These are phyloP conservation scores for Nasua narica DNA, from an alignment of 2,797 vertebrate species.

Conservation along the genomic window DNA sequence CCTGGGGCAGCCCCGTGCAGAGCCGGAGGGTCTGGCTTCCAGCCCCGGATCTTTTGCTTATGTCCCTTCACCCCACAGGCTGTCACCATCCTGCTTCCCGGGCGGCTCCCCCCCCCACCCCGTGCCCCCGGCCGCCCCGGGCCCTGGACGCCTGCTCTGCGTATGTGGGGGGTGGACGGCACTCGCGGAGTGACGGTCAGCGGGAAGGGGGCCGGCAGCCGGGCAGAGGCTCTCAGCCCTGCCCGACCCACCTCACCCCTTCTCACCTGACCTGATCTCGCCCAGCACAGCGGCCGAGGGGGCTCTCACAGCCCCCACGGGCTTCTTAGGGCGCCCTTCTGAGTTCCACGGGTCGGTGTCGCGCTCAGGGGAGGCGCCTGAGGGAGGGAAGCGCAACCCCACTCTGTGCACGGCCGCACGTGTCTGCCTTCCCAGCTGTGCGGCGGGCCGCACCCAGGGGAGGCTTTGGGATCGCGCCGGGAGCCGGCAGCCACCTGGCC, in stretches of 20 bases:
- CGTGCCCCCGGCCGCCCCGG: background rate
- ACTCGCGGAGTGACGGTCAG: fast-evolving
- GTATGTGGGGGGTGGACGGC: background rate
- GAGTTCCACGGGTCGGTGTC: background rate
- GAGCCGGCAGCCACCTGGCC: background rate
- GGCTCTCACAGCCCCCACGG: background rate
- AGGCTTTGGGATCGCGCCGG: background rate
- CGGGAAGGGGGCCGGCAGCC: background rate
- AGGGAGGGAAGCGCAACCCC: background rate
- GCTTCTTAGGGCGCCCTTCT: background rate
- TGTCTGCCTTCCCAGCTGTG: background rate
- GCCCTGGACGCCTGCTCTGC: background rate
- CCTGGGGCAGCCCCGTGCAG: background rate
- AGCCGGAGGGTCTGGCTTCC: background rate
- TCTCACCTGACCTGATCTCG: background rate
- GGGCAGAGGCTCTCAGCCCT: background rate
- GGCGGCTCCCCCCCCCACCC: too few relatives aligned
- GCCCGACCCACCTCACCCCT: background rate
- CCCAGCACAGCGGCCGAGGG: too few relatives aligned
- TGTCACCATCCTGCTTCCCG: too few relatives aligned
- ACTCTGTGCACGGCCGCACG: fast-evolving
- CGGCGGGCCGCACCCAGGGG: background rate
- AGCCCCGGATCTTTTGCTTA: background rate
- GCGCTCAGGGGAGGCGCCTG: background rate
- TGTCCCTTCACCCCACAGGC: background rate